These are phyloP conservation scores for Chalcis sispes DNA, from an alignment of 2,888 invertebrate genomes.

Conservation along the genomic window DNA sequence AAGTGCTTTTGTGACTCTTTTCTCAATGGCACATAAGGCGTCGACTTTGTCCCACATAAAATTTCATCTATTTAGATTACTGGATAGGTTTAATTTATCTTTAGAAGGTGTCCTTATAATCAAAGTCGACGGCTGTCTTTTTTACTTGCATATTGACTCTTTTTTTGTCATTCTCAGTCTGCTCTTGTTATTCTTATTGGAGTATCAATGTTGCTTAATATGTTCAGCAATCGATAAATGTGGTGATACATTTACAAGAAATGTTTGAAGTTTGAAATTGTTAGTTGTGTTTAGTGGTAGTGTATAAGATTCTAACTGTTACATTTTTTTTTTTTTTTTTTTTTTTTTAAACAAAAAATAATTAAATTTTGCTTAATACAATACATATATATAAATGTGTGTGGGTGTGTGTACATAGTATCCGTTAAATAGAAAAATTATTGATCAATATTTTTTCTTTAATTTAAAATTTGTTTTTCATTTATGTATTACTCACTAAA, in stretches of 20 bases:
- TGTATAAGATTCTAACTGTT: background rate
- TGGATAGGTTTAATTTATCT: conserved; percentile 16
- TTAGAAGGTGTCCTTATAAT: conserved; percentile 33
- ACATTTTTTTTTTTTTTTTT: background rate
- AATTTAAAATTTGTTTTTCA: conserved; percentile 4
- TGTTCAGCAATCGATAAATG: conserved; percentile 18
- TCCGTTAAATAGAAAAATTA: no score
- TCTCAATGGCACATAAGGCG: conserved; percentile 45
- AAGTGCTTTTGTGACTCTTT: conserved; percentile 45
- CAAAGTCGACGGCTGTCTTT: conserved; percentile 55
- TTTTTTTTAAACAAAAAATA: no score
- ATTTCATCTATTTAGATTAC: conserved; percentile 14
- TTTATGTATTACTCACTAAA: no score
- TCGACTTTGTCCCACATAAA: conserved; percentile 51
- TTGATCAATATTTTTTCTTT: no score
- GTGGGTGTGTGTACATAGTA: no score
- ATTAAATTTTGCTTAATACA: no score
- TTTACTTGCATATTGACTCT: conserved; percentile 39
- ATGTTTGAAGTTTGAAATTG: conserved; percentile 5
- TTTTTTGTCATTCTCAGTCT: conserved; percentile 30
- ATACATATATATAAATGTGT: no score
- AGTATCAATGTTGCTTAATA: conserved; percentile 30
- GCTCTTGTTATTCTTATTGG: conserved; percentile 28
- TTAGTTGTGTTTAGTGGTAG: conserved; percentile 34
- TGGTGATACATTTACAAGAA: conserved; percentile 3